Percentiles rank a stretch among this genome's conserved stretches.
These are phyloP conservation scores for Drosophila elegans DNA, from an alignment of 1,140 invertebrate genomes.

Conservation along the genomic window DNA sequence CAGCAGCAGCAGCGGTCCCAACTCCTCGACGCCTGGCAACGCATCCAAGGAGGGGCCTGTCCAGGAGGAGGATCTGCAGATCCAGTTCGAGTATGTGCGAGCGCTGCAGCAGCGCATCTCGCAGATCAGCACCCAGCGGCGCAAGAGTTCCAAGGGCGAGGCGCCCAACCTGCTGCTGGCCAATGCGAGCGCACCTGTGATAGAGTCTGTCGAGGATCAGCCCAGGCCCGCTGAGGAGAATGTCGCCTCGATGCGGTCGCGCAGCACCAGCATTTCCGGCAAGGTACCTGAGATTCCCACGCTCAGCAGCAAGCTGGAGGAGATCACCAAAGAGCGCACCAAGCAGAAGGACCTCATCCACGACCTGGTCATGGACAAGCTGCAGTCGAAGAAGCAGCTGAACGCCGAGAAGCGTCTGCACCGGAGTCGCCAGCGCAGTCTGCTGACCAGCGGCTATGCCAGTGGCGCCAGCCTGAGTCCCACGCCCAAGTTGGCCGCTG, in stretches of 20 bases:
- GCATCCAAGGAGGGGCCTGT: constrained; percentile 39
- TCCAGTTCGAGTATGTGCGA: constrained; percentile 87
- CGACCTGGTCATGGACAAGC: constrained; percentile 91
- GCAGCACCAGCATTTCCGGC: constrained; percentile 60
- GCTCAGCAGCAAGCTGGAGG: constrained; percentile 86
- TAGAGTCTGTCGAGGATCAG: constrained; percentile 59
- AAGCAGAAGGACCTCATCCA: constrained; percentile 90
- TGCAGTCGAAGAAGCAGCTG: constrained; percentile 89
- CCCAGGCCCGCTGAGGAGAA: constrained; percentile 13
- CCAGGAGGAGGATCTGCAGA: constrained; percentile 64
- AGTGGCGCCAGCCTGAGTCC: constrained; percentile 73
- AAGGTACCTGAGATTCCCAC: constrained; percentile 83
- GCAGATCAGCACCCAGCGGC: constrained; percentile 89
- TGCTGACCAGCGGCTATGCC: constrained; percentile 76
- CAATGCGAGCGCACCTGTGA: constrained; percentile 74
- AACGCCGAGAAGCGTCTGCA: constrained; percentile 87
- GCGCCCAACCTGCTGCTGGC: constrained; percentile 64
- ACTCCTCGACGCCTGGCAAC: constrained; percentile 47
- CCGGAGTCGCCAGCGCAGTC: constrained; percentile 78
- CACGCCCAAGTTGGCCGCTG: constrained; percentile 73
- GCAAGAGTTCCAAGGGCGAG: constrained; percentile 86
- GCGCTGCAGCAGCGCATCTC: constrained; percentile 89
- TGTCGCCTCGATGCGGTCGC: constrained; percentile 40
- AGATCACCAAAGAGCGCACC: constrained; percentile 88
- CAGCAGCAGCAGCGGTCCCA: constrained; percentile 47